phyloP scores from a whole-genome alignment of 2,113 vertebrate species.

The Oreochromis tanganicae region DNA sequence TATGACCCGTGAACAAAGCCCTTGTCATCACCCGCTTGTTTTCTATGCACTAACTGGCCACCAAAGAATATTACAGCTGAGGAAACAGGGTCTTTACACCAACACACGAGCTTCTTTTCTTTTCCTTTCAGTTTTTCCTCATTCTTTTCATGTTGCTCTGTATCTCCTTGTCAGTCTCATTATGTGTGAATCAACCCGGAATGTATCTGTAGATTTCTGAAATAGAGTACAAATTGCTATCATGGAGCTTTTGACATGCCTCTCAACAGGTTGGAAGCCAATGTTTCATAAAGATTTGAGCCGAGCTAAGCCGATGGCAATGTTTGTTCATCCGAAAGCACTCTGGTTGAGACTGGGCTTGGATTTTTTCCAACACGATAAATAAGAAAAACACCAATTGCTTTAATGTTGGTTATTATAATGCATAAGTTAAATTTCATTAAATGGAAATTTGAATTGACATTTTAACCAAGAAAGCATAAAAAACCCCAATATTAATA shows the following conservation, averaged over 20 bases:
- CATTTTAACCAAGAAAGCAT: neutral
- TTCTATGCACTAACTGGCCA: slow-evolving; percentile 4
- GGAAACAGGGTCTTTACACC: neutral
- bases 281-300: slow-evolving; percentile 45
- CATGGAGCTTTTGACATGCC: slow-evolving; percentile 46
- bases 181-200: slow-evolving; percentile 12
- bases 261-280: slow-evolving; percentile 39
- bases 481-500: rapidly evolving
- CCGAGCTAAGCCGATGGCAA: neutral
- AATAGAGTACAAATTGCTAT: slow-evolving; percentile 54
- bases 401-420: neutral
- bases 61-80: neutral
- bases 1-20: slow-evolving; percentile 44
- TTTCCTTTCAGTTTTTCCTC: neutral
- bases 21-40: slow-evolving; percentile 18
- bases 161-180: neutral
- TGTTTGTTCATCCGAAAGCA: neutral
- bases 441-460: neutral
- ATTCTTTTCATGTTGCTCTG: neutral
- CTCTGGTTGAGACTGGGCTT: neutral
- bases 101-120: neutral
- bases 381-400: neutral
- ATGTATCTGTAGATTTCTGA: slow-evolving; percentile 34
- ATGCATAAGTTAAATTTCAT: neutral
- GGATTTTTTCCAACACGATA: neutral